These are phyloP conservation scores for Potamilus streckersoni DNA, from an alignment of 1,140 invertebrate species.

Conservation along the genomic window DNA sequence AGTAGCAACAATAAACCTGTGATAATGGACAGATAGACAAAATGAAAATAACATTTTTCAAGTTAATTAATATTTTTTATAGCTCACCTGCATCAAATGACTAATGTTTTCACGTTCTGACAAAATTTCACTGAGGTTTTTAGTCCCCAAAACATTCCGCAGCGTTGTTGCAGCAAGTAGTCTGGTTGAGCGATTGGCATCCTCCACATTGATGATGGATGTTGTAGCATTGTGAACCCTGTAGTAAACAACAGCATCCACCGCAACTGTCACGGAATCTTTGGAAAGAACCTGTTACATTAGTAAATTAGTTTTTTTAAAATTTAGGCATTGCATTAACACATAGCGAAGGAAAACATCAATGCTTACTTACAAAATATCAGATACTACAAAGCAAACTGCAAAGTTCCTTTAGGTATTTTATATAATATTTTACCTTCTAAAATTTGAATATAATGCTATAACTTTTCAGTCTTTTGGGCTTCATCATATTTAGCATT, in stretches of 20 bases:
- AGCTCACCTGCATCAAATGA: conserved; percentile 81
- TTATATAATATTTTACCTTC: too few species aligned
- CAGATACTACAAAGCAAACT: too few species aligned
- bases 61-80: neutral
- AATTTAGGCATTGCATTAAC: neutral
- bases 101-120: conserved; percentile 93
- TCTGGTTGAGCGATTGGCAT: conserved; percentile 81
- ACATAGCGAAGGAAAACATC: neutral
- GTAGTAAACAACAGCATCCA: conserved; percentile 93
- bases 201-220: conserved; percentile 97
- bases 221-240: conserved; percentile 95
- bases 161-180: conserved; percentile 72
- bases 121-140: conserved; percentile 90
- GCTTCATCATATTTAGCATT: too few species aligned
- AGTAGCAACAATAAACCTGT: too few species aligned
- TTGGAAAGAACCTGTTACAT: conserved; percentile 83
- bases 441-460: too few species aligned
- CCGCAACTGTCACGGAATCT: conserved; percentile 92
- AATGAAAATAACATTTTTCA: neutral
- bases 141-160: conserved; percentile 91
- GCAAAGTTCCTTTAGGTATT: too few species aligned
- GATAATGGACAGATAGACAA: too few species aligned
- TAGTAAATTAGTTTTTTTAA: neutral
- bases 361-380: too few species aligned
- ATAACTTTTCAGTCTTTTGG: too few species aligned